Evolutionary conservation across 2,888 invertebrate species (phyloP).

Genomic region (Eugnorisma glareosa): DNA sequence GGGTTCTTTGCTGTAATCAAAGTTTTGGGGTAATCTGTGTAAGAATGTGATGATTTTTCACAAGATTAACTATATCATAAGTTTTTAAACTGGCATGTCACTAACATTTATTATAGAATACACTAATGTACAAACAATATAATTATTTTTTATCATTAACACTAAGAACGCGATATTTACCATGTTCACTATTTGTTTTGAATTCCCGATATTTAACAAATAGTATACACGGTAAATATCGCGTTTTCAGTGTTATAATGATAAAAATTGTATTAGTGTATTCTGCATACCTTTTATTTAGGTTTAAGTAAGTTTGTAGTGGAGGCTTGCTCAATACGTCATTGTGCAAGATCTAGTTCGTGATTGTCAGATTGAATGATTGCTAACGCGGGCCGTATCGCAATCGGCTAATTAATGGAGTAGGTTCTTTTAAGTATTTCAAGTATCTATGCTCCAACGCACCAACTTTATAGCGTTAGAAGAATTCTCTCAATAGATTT

Average conservation of each 20-base stretch:
- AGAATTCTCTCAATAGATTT: not conserved
- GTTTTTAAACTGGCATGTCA: too few relatives aligned
- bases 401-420: not conserved
- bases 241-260: too few relatives aligned
- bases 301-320: not conserved
- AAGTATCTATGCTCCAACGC: not conserved
- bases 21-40: not conserved
- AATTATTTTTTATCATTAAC: too few relatives aligned
- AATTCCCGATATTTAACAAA: too few relatives aligned
- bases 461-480: not conserved
- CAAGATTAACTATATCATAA: too few relatives aligned
- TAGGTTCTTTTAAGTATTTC: not conserved
- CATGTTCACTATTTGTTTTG: too few relatives aligned
- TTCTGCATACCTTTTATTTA: not conserved
- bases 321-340: not conserved
- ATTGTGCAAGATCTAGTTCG: not conserved
- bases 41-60: not conserved
- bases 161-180: too few relatives aligned
- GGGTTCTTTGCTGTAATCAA: constrained; percentile 8
- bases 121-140: too few relatives aligned
- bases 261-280: too few relatives aligned
- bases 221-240: too few relatives aligned
- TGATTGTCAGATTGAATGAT: not conserved
- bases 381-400: not conserved
- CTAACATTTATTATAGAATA: too few relatives aligned